Percentiles rank a stretch among this genome's conserved stretches.
Evolutionary conservation across 1,140 invertebrate species (phyloP).

Genomic region (Oscheius sp.): DNA sequence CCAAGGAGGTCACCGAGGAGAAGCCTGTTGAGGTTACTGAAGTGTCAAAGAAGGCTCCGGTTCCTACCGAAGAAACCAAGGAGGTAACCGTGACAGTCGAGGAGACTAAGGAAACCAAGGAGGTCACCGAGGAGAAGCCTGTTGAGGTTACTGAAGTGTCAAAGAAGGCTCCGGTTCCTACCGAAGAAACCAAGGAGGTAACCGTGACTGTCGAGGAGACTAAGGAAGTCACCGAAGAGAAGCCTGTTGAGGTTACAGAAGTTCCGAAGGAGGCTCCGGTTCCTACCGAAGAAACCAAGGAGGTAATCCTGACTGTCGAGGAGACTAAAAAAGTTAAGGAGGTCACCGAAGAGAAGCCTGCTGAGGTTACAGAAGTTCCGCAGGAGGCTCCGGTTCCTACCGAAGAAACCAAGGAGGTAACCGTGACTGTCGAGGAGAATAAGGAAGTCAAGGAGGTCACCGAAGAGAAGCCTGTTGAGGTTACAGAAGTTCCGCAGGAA

Average conservation of each 20-base stretch:
- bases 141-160: not conserved
- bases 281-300: constrained; percentile 1
- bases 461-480: not conserved
- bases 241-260: not conserved
- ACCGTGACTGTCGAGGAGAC: too few relatives aligned
- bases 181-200: too few relatives aligned
- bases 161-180: too few relatives aligned
- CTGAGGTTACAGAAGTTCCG: too few relatives aligned
- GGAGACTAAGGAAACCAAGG: not conserved
- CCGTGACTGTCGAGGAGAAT: not conserved
- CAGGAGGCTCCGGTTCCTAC: not conserved
- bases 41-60: too few relatives aligned
- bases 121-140: constrained; percentile 14
- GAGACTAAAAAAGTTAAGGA: too few relatives aligned
- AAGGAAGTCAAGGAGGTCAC: too few relatives aligned
- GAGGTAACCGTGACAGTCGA: not conserved
- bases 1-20: constrained; percentile 2
- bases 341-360: not conserved
- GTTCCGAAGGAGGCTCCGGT: too few relatives aligned
- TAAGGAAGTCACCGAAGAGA: not conserved
- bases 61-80: not conserved
- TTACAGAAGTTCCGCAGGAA: too few relatives aligned
- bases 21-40: not conserved
- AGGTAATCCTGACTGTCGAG: too few relatives aligned
- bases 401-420: not conserved